Evolutionary conservation across 2,888 invertebrate genomes (phyloP).

Genomic region (Oscheius myriophilus): DNA sequence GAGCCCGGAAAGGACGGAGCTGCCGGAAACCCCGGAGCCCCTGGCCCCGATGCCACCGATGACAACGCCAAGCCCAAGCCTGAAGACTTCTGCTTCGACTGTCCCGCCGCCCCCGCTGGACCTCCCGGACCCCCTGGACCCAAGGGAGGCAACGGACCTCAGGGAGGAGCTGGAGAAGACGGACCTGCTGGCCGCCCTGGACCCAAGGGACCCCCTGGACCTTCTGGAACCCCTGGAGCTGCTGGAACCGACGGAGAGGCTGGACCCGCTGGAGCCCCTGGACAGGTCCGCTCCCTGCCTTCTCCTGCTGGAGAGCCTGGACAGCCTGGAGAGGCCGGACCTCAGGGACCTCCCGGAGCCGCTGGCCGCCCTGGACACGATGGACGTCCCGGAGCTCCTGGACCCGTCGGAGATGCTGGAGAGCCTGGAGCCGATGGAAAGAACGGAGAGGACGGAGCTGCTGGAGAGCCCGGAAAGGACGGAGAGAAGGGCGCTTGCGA

Average conservation of each 20-base stretch:
- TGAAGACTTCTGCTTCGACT: constrained; percentile 24
- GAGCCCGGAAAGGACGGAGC: constrained; percentile 18
- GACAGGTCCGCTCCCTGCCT: constrained; percentile 22
- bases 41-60: constrained; percentile 21
- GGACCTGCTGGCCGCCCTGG: constrained; percentile 35
- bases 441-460: constrained; percentile 48
- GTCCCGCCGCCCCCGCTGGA: constrained; percentile 24
- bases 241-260: constrained; percentile 39
- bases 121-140: constrained; percentile 25
- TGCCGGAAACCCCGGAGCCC: constrained; percentile 21
- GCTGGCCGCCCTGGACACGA: constrained; percentile 51
- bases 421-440: constrained; percentile 51
- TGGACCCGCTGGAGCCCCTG: constrained; percentile 20
- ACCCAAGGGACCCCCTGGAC: constrained; percentile 47
- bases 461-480: constrained; percentile 48
- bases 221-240: constrained; percentile 50
- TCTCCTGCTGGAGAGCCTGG: constrained; percentile 38
- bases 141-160: constrained; percentile 39
- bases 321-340: constrained; percentile 49
- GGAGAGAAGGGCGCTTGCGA: constrained; percentile 61
- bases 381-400: constrained; percentile 47
- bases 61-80: constrained; percentile 19
- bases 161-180: constrained; percentile 26
- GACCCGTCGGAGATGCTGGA: constrained; percentile 45
- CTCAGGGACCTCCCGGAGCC: constrained; percentile 50